phyloP scores from a whole-genome alignment of 2,888 invertebrate species.

The Gymnocheta viridis region DNA sequence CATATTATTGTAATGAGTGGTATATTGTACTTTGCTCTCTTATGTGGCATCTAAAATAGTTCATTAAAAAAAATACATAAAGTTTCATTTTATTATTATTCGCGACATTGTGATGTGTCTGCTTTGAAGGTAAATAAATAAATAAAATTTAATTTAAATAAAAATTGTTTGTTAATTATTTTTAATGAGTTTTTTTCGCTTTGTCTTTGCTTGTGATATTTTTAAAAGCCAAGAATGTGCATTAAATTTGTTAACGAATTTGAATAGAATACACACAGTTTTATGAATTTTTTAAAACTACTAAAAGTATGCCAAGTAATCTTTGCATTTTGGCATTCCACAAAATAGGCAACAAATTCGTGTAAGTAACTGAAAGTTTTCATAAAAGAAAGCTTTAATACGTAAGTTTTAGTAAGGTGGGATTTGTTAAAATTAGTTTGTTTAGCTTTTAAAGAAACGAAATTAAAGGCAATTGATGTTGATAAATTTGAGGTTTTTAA shows the following conservation, averaged over 20 bases:
- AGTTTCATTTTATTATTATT: not conserved
- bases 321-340: not conserved
- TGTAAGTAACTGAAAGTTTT: not conserved
- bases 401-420: not conserved
- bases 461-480: no score
- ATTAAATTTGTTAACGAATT: not conserved
- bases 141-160: not conserved
- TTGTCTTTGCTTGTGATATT: not conserved
- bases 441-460: no score
- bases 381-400: not conserved
- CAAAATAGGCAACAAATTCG: not conserved
- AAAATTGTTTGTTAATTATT: not conserved
- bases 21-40: no score
- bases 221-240: not conserved
- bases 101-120: not conserved
- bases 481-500: no score
- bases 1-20: not conserved
- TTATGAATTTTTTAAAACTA: not conserved
- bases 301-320: not conserved
- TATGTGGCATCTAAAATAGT: not conserved
- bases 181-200: conserved; percentile 6
- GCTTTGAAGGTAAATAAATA: conserved; percentile 6
- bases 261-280: not conserved
- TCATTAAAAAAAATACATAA: not conserved
- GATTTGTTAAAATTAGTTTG: no score